A percentile compares a stretch with the other conserved stretches of the same genome.
Evolutionary conservation across 2,888 invertebrate species (phyloP).

Genomic region (Diadegma fenestrale): DNA sequence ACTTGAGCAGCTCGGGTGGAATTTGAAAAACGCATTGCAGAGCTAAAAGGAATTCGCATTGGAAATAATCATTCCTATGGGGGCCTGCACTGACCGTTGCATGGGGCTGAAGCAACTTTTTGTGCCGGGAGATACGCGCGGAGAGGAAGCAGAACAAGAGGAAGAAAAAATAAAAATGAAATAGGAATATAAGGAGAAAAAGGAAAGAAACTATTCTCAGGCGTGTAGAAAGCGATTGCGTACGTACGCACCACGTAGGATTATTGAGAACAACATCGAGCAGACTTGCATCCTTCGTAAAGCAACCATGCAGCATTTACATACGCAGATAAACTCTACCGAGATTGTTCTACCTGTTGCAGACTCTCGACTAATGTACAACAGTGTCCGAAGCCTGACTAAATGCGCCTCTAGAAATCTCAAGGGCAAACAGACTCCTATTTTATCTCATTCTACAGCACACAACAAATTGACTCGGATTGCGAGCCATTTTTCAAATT

Average conservation of each 20-base stretch:
- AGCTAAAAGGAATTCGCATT: constrained; percentile 45
- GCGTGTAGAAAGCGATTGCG: constrained; percentile 29
- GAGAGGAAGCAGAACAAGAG: background rate
- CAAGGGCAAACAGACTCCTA: constrained; percentile 3
- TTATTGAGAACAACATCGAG: constrained; percentile 64
- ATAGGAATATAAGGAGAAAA: background rate
- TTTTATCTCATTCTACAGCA: background rate
- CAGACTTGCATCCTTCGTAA: constrained; percentile 33
- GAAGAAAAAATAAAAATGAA: constrained; percentile 39
- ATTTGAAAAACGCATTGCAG: constrained; percentile 54
- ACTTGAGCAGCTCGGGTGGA: constrained; percentile 21
- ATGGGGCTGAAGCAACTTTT: constrained; percentile 4
- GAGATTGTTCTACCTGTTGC: constrained; percentile 40
- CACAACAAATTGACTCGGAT: constrained; percentile 5
- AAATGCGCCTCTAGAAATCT: constrained; percentile 12
- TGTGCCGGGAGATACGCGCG: constrained; percentile 1
- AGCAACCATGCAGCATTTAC: constrained; percentile 70
- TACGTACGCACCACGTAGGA: constrained; percentile 46
- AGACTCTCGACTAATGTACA: constrained; percentile 20
- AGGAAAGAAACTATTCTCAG: constrained; percentile 12
- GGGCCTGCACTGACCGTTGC: constrained; percentile 9
- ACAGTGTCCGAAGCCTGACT: constrained; percentile 19
- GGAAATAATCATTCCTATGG: constrained; percentile 22
- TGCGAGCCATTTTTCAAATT: background rate
- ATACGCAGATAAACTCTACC: constrained; percentile 72